These are phyloP conservation scores for Trachelus stipa DNA, from an alignment of 2,888 invertebrate species.

Conservation along the genomic window DNA sequence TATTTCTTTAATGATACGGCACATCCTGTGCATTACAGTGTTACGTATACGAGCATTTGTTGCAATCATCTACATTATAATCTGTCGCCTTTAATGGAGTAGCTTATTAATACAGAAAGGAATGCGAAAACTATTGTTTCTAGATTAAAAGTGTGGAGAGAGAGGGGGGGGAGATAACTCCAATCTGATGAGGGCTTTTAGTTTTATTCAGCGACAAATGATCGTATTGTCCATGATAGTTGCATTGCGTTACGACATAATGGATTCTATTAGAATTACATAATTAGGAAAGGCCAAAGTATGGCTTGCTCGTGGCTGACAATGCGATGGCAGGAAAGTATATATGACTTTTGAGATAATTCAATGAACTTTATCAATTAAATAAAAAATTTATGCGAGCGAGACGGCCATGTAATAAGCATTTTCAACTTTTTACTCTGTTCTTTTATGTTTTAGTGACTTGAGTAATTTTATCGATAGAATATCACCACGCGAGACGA, in stretches of 20 bases:
- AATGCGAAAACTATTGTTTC: constrained; percentile 21
- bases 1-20: neutral
- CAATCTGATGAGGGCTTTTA: constrained; percentile 34
- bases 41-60: constrained; percentile 1
- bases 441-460: neutral
- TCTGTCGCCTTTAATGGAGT: constrained; percentile 19
- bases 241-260: neutral
- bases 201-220: constrained; percentile 18
- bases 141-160: constrained; percentile 11
- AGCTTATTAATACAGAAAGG: constrained; percentile 6
- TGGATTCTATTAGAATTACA: neutral
- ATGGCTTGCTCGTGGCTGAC: neutral
- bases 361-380: neutral
- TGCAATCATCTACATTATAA: neutral
- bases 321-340: neutral
- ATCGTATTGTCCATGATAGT: neutral
- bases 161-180: neutral
- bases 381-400: neutral
- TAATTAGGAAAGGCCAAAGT: neutral
- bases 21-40: neutral
- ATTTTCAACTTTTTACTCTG: neutral
- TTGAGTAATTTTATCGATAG: neutral
- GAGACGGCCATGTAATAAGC: neutral
- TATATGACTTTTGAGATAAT: neutral
- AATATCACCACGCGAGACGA: neutral